A percentile compares a stretch with the other conserved stretches of the same genome.
phyloP scores from a whole-genome alignment of 2,797 vertebrate genomes.

The Pogoniulus pusillus region DNA sequence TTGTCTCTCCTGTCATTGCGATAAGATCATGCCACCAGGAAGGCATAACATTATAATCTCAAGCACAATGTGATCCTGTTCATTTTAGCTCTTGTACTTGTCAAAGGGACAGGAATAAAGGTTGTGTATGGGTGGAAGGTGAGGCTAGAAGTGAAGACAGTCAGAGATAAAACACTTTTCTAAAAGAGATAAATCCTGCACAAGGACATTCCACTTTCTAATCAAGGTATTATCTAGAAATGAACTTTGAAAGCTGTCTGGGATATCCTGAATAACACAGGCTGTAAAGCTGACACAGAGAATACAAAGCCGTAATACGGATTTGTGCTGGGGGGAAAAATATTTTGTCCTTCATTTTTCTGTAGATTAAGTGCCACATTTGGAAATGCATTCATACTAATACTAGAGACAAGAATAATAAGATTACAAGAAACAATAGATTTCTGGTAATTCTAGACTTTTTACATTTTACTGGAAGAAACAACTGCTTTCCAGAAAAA shows the following conservation, averaged over 20 bases:
- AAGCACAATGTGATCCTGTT: constrained; percentile 39
- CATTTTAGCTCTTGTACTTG: constrained; percentile 55
- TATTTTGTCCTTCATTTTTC: constrained; percentile 9
- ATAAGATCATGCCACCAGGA: constrained; percentile 20
- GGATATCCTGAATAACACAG: background rate
- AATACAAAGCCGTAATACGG: background rate
- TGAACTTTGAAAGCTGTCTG: background rate
- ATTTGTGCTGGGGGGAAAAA: background rate
- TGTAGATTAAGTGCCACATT: background rate
- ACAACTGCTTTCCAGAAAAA: background rate
- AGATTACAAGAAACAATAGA: background rate
- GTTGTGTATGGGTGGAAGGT: constrained; percentile 31
- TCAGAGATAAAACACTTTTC: constrained; percentile 26
- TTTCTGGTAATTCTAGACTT: constrained; percentile 12
- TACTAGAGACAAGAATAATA: background rate
- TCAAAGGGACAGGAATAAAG: constrained; percentile 53
- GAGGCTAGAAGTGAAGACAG: background rate
- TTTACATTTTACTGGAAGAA: background rate
- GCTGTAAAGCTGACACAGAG: background rate
- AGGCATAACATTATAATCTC: constrained; percentile 52
- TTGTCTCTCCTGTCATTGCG: constrained; percentile 32
- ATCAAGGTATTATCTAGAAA: constrained; percentile 45
- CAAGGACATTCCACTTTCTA: constrained; percentile 10
- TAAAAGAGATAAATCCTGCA: constrained; percentile 13
- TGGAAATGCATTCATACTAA: background rate